Evolutionary conservation across 2,113 vertebrate species (phyloP), one percentile per base, ranked within the genome.

Genomic region (Rhea pennata): DNA sequence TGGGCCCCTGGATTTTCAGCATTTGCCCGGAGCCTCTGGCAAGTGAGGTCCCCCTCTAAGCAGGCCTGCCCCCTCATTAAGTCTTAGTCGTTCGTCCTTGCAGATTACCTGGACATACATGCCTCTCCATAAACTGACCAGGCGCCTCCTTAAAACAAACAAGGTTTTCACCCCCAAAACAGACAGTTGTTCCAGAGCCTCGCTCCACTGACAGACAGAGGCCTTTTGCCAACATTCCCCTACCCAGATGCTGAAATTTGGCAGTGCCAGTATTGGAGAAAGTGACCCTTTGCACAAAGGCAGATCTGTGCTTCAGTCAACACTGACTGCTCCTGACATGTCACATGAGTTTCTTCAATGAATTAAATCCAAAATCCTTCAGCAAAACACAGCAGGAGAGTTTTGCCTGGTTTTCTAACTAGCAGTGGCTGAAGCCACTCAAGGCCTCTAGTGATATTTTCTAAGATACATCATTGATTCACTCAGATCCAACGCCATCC

Each of bases 371-470:
- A 26, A 71, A 93, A 71, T 22, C 72, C n/a, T 61, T 0, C 0
- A 90, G 78, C 19, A 44, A 44, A 95, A 89, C 51, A 64, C 75
- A 85, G 27, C 1, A 46, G 66, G 64, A 79, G 48, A 58, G 36
- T 66, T 92, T 73, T 85, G 26, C 69, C 42, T 65, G 61, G 59
- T 36, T 91, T 94, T 75, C 81, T 15, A 65, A 5, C 21, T 8
- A 54, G 75, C 71, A 8, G 46, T 36, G 66, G 44, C 67, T 53
- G 23, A 26, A 53, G 76, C 72, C 46, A 48, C 27, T 74, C 54
- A 76, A 27, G 31, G 27, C 72, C 67, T 80, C 84, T 70, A 85
- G n/a, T 59, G 10, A 23, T 90, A 26, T 69, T 87, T 95, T 87
- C 82, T 70, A 40, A 85, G 84, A 87, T 70, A 75, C 50, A 46